Percentiles rank a stretch among this genome's conserved stretches.
Evolutionary conservation across 1,140 invertebrate genomes (phyloP).

Genomic region (Saccostrea glomerata): DNA sequence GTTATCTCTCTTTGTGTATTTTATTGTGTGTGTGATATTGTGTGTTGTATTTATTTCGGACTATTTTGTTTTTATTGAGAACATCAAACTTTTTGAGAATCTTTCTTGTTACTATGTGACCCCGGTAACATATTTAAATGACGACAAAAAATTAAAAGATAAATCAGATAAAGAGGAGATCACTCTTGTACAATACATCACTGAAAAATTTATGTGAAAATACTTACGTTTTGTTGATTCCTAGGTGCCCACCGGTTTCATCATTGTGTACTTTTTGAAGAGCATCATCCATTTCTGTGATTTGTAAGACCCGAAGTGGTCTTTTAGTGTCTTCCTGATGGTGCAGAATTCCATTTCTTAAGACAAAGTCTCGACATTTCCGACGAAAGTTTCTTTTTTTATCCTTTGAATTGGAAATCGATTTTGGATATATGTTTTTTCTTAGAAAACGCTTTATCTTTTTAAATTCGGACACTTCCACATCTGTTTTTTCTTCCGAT

Average conservation of each 20-base stretch:
- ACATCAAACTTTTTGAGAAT: too few relatives aligned
- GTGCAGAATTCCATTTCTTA: background rate
- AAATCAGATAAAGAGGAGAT: too few relatives aligned
- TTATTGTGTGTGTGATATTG: too few relatives aligned
- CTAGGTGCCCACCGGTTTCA: constrained; percentile 14
- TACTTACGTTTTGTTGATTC: constrained; percentile 11
- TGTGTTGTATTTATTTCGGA: too few relatives aligned
- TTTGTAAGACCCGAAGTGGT: background rate
- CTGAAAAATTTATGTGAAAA: too few relatives aligned
- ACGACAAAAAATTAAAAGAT: too few relatives aligned
- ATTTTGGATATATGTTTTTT: background rate
- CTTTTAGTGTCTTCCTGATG: background rate
- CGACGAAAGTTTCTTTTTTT: constrained; percentile 33
- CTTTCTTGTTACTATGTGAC: too few relatives aligned
- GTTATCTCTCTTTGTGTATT: too few relatives aligned
- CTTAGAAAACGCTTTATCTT: constrained; percentile 1
- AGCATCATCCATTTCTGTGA: background rate
- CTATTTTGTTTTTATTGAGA: too few relatives aligned
- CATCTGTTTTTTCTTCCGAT: too few relatives aligned
- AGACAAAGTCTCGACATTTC: background rate
- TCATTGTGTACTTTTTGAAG: background rate
- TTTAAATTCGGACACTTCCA: background rate
- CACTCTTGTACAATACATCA: too few relatives aligned
- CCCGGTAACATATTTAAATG: too few relatives aligned
- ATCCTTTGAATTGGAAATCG: background rate